Evolutionary conservation across 2,113 vertebrate species (phyloP).

Genomic region (Sturnus vulgaris): DNA sequence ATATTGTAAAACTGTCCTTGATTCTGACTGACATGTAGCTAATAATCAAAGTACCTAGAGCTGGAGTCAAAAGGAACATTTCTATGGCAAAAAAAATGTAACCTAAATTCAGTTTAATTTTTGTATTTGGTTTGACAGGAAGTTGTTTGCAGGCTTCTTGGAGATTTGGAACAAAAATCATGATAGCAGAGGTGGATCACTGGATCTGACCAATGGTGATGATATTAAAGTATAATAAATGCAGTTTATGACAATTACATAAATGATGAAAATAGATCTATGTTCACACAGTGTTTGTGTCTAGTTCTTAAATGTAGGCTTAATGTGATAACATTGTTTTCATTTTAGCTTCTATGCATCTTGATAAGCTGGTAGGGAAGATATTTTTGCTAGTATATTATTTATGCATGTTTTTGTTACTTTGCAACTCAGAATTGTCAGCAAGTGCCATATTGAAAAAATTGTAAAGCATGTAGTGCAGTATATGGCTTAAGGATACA

Average conservation of each 20-base stretch:
- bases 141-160: background rate
- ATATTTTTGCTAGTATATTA: constrained; percentile 28
- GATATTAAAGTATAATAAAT: constrained; percentile 16
- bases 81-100: background rate
- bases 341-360: background rate
- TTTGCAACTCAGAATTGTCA: constrained; percentile 29
- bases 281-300: constrained; percentile 4
- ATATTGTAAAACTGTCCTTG: background rate
- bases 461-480: background rate
- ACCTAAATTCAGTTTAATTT: background rate
- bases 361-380: background rate
- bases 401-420: constrained; percentile 44
- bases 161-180: background rate
- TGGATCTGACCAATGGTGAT: background rate
- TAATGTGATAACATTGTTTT: constrained; percentile 1
- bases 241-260: constrained; percentile 6
- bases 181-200: background rate
- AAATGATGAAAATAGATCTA: background rate
- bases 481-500: background rate
- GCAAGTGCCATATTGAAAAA: constrained; percentile 35
- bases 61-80: background rate
- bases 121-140: background rate
- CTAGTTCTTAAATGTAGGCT: background rate
- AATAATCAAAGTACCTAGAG: background rate
- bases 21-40: background rate